Evolutionary conservation across 1,140 invertebrate genomes (phyloP).

Genomic region (Schlechtendalia chinensis): DNA sequence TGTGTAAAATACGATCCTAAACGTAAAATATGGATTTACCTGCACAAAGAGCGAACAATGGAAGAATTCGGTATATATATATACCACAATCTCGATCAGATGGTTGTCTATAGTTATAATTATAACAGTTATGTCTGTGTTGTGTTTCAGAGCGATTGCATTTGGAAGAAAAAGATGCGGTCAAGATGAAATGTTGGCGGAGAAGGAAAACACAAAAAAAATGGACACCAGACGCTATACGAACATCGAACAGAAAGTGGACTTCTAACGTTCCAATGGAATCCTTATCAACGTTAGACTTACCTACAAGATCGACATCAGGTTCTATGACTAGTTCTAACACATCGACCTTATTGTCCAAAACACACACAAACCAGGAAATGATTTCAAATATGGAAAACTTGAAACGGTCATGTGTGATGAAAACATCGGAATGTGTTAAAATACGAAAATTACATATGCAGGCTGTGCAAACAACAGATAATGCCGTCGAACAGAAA

Average conservation of each 20-base stretch:
- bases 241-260: slow-evolving; percentile 44
- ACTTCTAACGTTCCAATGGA: slow-evolving; percentile 13
- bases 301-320: slow-evolving; percentile 28
- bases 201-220: slow-evolving; percentile 61
- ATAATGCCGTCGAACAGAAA: slow-evolving; percentile 31
- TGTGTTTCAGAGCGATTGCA: slow-evolving; percentile 58
- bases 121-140: slow-evolving; percentile 11
- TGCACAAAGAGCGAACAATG: slow-evolving; percentile 75
- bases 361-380: background rate
- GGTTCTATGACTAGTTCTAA: slow-evolving; percentile 37
- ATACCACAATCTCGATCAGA: background rate
- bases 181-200: slow-evolving; percentile 50
- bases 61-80: slow-evolving; percentile 68
- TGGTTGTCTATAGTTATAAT: too few species aligned
- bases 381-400: background rate
- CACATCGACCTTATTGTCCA: slow-evolving; percentile 13
- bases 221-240: slow-evolving; percentile 55
- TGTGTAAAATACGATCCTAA: slow-evolving; percentile 88
- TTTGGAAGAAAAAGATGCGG: slow-evolving; percentile 59
- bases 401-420: slow-evolving; percentile 4
- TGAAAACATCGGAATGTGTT: background rate
- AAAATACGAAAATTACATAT: slow-evolving; percentile 6
- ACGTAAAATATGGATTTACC: slow-evolving; percentile 86
- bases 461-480: slow-evolving; percentile 25
- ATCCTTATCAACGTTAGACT: slow-evolving; percentile 35